Percentiles rank a stretch among this genome's conserved stretches.
phyloP scores from a whole-genome alignment of 2,888 invertebrate species.

The Hypena proboscidalis region DNA sequence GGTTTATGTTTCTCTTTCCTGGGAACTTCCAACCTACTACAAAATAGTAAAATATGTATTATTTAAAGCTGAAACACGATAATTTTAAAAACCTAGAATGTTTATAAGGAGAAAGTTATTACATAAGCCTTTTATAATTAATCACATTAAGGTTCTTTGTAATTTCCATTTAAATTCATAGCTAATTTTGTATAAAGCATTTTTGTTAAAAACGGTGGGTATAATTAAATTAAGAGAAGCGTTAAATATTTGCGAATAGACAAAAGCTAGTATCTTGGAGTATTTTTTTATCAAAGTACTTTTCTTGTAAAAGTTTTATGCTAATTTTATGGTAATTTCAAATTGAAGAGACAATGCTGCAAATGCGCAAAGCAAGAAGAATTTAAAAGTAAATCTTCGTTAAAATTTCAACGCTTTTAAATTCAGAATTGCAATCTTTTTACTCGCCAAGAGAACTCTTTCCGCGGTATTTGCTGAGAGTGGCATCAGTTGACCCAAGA shows the following conservation, averaged over 20 bases:
- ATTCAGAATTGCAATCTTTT: background rate
- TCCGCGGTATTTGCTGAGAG: too few species aligned
- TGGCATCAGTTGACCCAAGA: too few species aligned
- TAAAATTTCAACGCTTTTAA: too few species aligned
- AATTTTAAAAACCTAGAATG: conserved; percentile 9
- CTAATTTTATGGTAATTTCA: conserved; percentile 1
- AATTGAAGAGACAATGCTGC: conserved; percentile 2
- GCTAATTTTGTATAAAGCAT: conserved; percentile 26
- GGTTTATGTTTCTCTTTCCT: too few species aligned
- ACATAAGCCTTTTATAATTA: conserved; percentile 31
- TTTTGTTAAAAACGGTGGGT: conserved; percentile 23
- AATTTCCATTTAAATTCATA: conserved; percentile 32
- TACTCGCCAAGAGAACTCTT: too few species aligned
- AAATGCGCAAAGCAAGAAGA: too few species aligned
- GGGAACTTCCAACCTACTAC: too few species aligned
- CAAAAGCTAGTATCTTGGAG: conserved; percentile 6
- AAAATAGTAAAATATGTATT: too few species aligned
- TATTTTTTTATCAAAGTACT: conserved; percentile 2
- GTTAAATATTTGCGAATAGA: conserved; percentile 14
- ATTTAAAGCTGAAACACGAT: too few species aligned
- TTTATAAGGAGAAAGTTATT: conserved; percentile 34
- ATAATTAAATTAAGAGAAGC: conserved; percentile 26
- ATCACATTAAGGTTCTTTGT: conserved; percentile 29
- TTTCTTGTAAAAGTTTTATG: background rate
- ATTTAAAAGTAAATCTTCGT: too few species aligned